Percentiles rank a stretch among this genome's conserved stretches.
Evolutionary conservation across 2,888 invertebrate species (phyloP).

Genomic region (Ommatoiulus sabulosus): DNA sequence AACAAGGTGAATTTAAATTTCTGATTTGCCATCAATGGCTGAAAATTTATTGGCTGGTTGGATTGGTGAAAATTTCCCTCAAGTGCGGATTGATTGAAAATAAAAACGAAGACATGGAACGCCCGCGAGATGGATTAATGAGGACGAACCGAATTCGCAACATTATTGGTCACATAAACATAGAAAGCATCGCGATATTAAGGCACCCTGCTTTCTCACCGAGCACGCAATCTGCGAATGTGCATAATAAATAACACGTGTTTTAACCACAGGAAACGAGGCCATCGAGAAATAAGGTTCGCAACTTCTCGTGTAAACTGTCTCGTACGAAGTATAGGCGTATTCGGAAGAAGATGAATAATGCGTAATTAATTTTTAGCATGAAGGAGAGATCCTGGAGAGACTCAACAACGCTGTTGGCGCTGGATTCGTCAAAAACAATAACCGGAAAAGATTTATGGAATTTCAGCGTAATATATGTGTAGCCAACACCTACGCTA

Average conservation of each 20-base stretch:
- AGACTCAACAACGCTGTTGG: background rate
- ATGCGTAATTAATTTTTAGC: background rate
- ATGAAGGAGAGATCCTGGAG: background rate
- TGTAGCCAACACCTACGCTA: background rate
- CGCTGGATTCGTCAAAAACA: background rate
- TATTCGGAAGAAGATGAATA: background rate
- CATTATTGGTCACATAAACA: background rate
- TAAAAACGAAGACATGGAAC: background rate
- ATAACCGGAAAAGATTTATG: background rate
- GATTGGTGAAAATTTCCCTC: too few species aligned
- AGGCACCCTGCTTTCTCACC: background rate
- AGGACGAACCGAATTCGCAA: background rate
- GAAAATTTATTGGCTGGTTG: background rate
- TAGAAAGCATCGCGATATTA: background rate
- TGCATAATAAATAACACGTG: background rate
- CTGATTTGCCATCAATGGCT: background rate
- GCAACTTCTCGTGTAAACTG: background rate
- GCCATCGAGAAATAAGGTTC: background rate
- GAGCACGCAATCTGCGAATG: background rate
- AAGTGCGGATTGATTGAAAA: background rate
- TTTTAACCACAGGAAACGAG: slow-evolving; percentile 17
- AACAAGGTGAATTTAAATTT: background rate
- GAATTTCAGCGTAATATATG: background rate
- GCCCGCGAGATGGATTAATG: background rate
- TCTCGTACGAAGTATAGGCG: background rate